phyloP scores from a whole-genome alignment of 2,113 vertebrate species.

The Falco punctatus region DNA sequence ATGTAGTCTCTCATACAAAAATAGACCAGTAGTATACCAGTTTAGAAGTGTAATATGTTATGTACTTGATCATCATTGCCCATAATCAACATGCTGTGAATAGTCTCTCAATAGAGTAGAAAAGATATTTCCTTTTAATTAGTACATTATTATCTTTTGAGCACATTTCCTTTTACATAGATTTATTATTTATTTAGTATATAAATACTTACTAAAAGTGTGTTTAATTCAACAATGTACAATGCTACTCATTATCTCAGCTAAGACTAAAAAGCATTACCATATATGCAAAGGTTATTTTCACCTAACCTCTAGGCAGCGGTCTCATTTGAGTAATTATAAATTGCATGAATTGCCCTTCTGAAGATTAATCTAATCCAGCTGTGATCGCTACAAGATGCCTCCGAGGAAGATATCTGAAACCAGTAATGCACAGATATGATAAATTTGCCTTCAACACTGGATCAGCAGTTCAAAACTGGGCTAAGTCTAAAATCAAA shows the following conservation, averaged over 20 bases:
- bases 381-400: neutral
- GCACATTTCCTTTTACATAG: neutral
- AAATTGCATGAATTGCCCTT: neutral
- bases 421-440: neutral
- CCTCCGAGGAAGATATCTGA: neutral
- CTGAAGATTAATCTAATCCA: conserved; percentile 28
- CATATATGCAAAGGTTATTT: neutral
- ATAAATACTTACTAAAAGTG: neutral
- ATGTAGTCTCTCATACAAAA: neutral
- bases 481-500: neutral
- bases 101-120: neutral
- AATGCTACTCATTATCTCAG: neutral
- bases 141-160: neutral
- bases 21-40: neutral
- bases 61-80: neutral
- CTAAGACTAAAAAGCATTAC: neutral
- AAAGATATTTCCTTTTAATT: neutral
- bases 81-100: neutral
- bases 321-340: conserved; percentile 10
- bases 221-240: neutral
- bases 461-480: neutral
- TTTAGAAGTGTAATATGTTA: neutral
- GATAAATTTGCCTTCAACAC: neutral
- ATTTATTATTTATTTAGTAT: neutral
- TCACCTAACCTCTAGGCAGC: neutral